Conservation (phyloP, 2,797 vertebrate genomes). For the Potorous gilbertii region DNA sequence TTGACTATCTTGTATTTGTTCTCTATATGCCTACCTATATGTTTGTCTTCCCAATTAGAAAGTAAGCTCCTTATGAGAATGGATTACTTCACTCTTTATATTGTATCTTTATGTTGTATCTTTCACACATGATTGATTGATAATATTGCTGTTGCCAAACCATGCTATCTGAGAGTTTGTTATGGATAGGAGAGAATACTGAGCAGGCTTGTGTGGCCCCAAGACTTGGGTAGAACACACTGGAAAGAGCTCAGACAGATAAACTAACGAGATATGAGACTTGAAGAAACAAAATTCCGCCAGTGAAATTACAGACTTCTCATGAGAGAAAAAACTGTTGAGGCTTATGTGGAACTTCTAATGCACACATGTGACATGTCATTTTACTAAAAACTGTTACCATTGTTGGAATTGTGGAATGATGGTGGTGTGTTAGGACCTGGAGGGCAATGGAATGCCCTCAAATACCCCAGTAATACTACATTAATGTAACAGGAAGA, state of each 20-base stretch:
- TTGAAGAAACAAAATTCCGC: background rate
- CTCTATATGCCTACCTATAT: background rate
- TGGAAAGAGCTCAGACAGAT: background rate
- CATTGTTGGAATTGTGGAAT: background rate
- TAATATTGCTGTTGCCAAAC: background rate
- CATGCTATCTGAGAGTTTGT: background rate
- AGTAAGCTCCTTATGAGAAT: background rate
- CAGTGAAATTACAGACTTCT: background rate
- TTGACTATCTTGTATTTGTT: background rate
- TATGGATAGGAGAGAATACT: background rate
- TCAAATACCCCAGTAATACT: background rate
- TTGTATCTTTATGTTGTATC: background rate
- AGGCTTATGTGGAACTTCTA: background rate
- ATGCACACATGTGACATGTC: background rate
- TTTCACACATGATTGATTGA: background rate
- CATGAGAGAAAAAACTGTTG: background rate
- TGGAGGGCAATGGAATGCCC: background rate
- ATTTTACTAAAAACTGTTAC: background rate
- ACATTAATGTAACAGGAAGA: background rate
- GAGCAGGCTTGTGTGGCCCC: background rate
- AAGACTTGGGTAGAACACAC: background rate
- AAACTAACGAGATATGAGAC: too few species aligned
- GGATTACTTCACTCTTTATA: background rate
- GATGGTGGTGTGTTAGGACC: background rate
- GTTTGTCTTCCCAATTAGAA: background rate